Conservation (phyloP, 2,888 invertebrate species). For the Drosophila meridionalis region DNA sequence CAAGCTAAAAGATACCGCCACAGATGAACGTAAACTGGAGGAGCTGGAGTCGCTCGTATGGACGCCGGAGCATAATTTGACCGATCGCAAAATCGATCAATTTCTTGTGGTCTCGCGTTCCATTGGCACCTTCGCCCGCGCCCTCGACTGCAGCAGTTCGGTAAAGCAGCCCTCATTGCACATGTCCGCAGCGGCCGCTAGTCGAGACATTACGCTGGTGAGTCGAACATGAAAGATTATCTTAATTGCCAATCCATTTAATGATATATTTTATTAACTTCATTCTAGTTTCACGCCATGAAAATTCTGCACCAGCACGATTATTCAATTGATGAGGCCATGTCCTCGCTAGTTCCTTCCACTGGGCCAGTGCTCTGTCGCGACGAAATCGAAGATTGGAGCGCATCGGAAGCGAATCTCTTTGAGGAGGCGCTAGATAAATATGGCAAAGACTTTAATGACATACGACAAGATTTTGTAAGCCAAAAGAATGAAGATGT, state of each 20-base stretch:
- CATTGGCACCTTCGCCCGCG: slow-evolving; percentile 99
- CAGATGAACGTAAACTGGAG: slow-evolving; percentile 88
- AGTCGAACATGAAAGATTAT: slow-evolving; percentile 27
- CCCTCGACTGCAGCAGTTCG: slow-evolving; percentile 98
- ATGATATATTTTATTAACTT: not conserved
- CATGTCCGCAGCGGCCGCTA: slow-evolving; percentile 99
- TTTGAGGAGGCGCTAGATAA: slow-evolving; percentile 99
- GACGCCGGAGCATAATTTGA: slow-evolving; percentile 96
- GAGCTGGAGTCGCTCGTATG: slow-evolving; percentile 97
- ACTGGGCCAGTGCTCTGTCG: slow-evolving; percentile 98
- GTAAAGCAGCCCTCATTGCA: slow-evolving; percentile 99
- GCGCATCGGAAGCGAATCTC: slow-evolving; percentile 98
- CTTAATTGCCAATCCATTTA: not conserved
- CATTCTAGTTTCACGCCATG: slow-evolving; percentile 96
- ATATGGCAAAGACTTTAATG: slow-evolving; percentile 99
- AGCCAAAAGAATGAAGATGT: slow-evolving; percentile 84
- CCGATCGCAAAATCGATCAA: slow-evolving; percentile 99
- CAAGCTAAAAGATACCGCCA: slow-evolving; percentile 91
- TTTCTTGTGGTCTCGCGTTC: slow-evolving; percentile 97
- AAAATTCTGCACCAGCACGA: slow-evolving; percentile 96
- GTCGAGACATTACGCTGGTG: slow-evolving; percentile 97
- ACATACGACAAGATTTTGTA: slow-evolving; percentile 98
- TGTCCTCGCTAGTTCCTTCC: slow-evolving; percentile 96
- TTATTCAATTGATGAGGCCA: slow-evolving; percentile 96
- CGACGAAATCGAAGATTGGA: slow-evolving; percentile 99